phyloP scores from a whole-genome alignment of 2,797 vertebrate species.

The Sebastes elongatus region DNA sequence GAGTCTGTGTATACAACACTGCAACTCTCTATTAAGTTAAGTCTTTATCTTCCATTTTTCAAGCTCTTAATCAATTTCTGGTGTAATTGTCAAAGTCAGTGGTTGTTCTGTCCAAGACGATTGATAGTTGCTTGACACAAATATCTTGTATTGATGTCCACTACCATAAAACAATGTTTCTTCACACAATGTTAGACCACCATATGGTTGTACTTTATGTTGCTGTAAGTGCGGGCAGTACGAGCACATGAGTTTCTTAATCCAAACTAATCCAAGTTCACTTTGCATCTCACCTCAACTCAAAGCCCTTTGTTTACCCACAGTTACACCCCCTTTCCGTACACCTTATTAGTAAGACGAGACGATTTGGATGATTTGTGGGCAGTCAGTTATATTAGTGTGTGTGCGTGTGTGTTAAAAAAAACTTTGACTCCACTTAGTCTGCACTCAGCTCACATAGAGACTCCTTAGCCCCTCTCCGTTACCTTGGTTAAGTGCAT shows the following conservation, averaged over 20 bases:
- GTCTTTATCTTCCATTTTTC: background rate
- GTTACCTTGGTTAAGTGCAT: slow-evolving; percentile 15
- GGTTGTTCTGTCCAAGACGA: background rate
- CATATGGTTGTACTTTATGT: background rate
- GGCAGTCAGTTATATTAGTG: background rate
- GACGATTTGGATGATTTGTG: slow-evolving; percentile 16
- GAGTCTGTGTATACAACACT: background rate
- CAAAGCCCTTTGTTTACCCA: slow-evolving; percentile 23
- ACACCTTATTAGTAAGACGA: slow-evolving; percentile 13
- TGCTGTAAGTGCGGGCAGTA: background rate
- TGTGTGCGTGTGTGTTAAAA: slow-evolving; percentile 3
- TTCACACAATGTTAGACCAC: background rate
- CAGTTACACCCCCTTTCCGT: background rate
- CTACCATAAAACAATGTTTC: slow-evolving; percentile 1
- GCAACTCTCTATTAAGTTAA: background rate
- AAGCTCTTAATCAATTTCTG: slow-evolving; percentile 2
- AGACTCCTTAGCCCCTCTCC: background rate
- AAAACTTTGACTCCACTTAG: slow-evolving; percentile 30
- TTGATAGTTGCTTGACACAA: background rate
- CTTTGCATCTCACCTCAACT: background rate
- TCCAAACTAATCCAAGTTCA: background rate
- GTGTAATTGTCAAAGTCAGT: background rate
- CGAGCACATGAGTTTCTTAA: background rate
- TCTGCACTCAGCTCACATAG: slow-evolving; percentile 17
- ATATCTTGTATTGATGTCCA: slow-evolving; percentile 20